Evolutionary conservation across 1,140 invertebrate genomes (phyloP), one percentile per base, ranked within the genome.

Genomic region (Drosophila tani): DNA sequence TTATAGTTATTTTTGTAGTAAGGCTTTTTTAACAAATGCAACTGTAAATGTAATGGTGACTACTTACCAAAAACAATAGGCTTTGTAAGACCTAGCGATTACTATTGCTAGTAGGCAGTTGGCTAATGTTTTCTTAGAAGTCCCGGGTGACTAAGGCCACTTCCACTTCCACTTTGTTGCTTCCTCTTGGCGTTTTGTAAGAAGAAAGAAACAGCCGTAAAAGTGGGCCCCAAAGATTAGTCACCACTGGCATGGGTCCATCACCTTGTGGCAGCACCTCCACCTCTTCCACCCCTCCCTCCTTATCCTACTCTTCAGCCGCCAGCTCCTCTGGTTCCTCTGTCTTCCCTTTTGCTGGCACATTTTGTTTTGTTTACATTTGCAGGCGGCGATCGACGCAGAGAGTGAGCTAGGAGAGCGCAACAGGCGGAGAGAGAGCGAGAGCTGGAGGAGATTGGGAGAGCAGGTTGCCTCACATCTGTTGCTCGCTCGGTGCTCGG

Each of bases 341-440:
- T 53, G 67, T 49, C 43, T 49, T 65, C 47, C 53, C 58, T 70
- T 59, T 65, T 43, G 35, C 41, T 51, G 63, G 45, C 57, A 62
- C 77, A 77, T 69, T 81, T 81, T 76, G 82, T 81, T 85, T 85
- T 85, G 82, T 85, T 85, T 85, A 85, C 82, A 82, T 85, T 81
- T 74, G 80, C 65, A 57, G 56, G 63, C 57, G 50, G 46, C 74
- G 84, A 90, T 88, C 84, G 60, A 55, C 59, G 51, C 53, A 62
- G 60, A 76, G 66, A 68, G 38, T 58, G 12, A 40, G 38, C 51
- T 38, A 55, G 6, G 32, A 46, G 38, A 40, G 35, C 63, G 35
- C 60, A 40, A 19, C 41, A 17, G 60, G 24, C 38, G 38, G 27
- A 43, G 46, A 24, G 51, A 67, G 65, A 68, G 65, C 32, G 50